Conservation (phyloP, 2,888 invertebrate species). For the Eupithecia vulgata region DNA sequence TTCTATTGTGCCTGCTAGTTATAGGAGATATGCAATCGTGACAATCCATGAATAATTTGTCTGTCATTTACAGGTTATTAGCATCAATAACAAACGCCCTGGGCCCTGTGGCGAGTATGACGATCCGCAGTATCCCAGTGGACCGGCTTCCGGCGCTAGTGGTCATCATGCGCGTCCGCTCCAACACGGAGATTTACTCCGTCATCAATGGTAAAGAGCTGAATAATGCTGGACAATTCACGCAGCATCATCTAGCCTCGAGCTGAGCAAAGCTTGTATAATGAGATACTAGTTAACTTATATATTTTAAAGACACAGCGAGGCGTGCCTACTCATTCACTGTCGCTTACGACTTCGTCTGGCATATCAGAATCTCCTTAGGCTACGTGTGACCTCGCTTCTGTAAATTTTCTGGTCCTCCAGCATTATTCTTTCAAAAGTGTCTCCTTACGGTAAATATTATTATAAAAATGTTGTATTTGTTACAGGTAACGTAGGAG, state of each 20-base stretch:
- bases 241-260: background rate
- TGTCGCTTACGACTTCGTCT: no score
- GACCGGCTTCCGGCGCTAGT: constrained; percentile 95
- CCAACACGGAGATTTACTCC: constrained; percentile 94
- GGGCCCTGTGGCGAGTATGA: constrained; percentile 92
- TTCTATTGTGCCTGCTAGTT: no score
- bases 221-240: background rate
- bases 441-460: no score
- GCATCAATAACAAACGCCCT: constrained; percentile 90
- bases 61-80: constrained; percentile 84
- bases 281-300: no score
- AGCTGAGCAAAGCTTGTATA: no score
- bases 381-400: no score
- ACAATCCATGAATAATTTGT: background rate
- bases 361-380: no score
- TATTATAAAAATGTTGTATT: background rate
- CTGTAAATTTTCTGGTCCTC: no score
- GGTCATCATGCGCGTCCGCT: constrained; percentile 93
- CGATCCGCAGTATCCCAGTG: constrained; percentile 92
- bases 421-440: no score
- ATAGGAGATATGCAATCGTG: no score
- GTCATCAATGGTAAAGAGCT: constrained; percentile 68
- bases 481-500: constrained; percentile 89
- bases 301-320: no score
- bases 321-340: no score